These are phyloP conservation scores for Philaethria dido DNA, from an alignment of 2,888 invertebrate species.

Conservation along the genomic window DNA sequence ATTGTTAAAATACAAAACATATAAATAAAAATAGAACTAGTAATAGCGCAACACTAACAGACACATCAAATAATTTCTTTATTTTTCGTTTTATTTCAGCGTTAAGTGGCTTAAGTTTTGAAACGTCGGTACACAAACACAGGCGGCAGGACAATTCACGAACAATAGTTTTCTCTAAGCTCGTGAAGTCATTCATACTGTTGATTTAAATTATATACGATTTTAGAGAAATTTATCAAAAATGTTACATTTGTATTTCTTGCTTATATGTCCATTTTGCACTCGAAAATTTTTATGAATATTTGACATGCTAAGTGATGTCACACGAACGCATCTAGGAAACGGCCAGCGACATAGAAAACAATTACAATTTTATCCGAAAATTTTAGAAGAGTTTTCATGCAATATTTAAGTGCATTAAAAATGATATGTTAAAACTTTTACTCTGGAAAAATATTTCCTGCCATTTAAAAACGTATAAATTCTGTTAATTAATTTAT, in stretches of 20 bases:
- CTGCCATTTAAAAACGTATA: not conserved
- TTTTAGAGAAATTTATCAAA: conserved; percentile 30
- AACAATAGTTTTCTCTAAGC: conserved; percentile 74
- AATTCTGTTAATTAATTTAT: not conserved
- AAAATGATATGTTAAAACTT: not conserved
- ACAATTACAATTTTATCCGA: not conserved
- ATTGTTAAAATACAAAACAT: not conserved
- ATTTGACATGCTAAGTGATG: conserved; percentile 51
- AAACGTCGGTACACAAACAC: conserved; percentile 76
- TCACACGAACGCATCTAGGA: conserved; percentile 4
- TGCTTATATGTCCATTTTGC: conserved; percentile 52
- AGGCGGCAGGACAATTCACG: conserved; percentile 77
- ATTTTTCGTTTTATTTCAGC: conserved; percentile 73
- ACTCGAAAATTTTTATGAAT: conserved; percentile 60
- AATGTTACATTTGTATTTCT: conserved; percentile 42
- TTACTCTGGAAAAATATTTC: not conserved
- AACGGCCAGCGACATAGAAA: conserved; percentile 11
- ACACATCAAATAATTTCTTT: conserved; percentile 70
- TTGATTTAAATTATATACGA: conserved; percentile 35
- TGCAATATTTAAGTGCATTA: not conserved
- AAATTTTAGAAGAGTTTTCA: conserved; percentile 9
- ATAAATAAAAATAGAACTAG: not conserved
- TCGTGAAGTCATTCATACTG: conserved; percentile 75
- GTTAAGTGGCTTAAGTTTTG: conserved; percentile 74
- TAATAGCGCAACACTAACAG: conserved; percentile 58